These are phyloP conservation scores for Ptilonorhynchus violaceus DNA, from an alignment of 2,113 vertebrate genomes.

Conservation along the genomic window DNA sequence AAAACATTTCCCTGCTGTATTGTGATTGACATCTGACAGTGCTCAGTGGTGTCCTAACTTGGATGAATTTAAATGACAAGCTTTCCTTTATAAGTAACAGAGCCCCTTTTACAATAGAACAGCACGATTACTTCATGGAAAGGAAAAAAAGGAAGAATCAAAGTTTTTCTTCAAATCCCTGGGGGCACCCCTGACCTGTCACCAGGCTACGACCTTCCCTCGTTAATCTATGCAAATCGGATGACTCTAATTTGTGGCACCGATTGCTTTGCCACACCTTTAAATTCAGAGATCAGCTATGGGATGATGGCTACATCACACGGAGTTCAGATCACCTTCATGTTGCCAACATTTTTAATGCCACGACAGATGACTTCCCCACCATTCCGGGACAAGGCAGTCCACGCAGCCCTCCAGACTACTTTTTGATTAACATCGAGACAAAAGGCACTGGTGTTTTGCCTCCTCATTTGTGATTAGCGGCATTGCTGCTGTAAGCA, in stretches of 20 bases:
- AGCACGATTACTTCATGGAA: constrained; percentile 72
- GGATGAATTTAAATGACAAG: constrained; percentile 84
- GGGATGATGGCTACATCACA: constrained; percentile 64
- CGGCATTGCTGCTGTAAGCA: constrained; percentile 70
- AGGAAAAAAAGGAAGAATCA: constrained; percentile 75
- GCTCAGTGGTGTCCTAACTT: constrained; percentile 78
- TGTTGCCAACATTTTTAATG: constrained; percentile 59
- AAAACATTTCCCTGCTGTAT: constrained; percentile 80
- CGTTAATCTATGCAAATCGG: constrained; percentile 81
- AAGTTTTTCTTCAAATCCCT: constrained; percentile 77
- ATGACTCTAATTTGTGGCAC: constrained; percentile 73
- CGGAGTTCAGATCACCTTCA: constrained; percentile 65
- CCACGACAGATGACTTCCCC: constrained; percentile 64
- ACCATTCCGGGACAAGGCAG: constrained; percentile 54
- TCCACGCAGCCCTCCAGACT: constrained; percentile 59
- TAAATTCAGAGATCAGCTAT: constrained; percentile 67
- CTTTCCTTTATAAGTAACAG: constrained; percentile 76
- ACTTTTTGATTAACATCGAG: constrained; percentile 77
- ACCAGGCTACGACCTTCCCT: constrained; percentile 71
- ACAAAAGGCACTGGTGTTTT: constrained; percentile 70
- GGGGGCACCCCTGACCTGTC: constrained; percentile 73
- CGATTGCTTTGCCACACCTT: constrained; percentile 74
- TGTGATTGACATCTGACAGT: constrained; percentile 80
- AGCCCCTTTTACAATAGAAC: constrained; percentile 80
- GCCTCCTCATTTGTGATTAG: constrained; percentile 70